These are phyloP conservation scores for Callitettix versicolor DNA, from an alignment of 1,140 invertebrate species.

Conservation along the genomic window DNA sequence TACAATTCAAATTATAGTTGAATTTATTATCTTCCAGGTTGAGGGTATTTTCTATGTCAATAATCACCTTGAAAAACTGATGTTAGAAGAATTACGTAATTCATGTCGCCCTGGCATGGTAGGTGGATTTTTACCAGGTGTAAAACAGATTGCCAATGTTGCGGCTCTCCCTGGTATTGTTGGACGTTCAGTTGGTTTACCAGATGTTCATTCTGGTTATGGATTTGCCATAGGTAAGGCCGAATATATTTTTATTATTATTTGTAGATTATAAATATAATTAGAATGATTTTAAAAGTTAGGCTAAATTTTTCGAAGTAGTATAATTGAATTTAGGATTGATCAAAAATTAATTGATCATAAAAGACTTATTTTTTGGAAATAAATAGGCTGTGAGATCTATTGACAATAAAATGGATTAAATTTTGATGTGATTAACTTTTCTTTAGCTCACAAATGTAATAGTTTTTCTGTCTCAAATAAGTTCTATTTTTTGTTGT, in stretches of 20 bases:
- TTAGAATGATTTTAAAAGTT: too few relatives aligned
- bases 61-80: constrained; percentile 79
- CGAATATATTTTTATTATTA: too few relatives aligned
- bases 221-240: constrained; percentile 89
- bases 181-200: constrained; percentile 77
- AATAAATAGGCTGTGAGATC: too few relatives aligned
- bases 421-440: too few relatives aligned
- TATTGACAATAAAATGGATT: too few relatives aligned
- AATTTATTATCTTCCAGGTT: constrained; percentile 46
- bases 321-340: too few relatives aligned
- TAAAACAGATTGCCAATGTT: constrained; percentile 99
- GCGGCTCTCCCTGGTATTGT: constrained; percentile 97
- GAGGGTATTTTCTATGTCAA: constrained; percentile 99
- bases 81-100: constrained; percentile 95
- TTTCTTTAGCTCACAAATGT: too few relatives aligned
- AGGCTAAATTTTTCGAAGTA: too few relatives aligned
- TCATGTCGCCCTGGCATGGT: constrained; percentile 75
- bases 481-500: too few relatives aligned
- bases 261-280: too few relatives aligned
- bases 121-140: constrained; percentile 95
- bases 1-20: constrained; percentile 11
- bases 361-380: neutral
- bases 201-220: constrained; percentile 98
- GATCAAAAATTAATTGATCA: too few relatives aligned
- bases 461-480: too few relatives aligned